A percentile compares a stretch with the other conserved stretches of the same genome.
Evolutionary conservation across 2,797 vertebrate species (phyloP).

Genomic region (Ctenochaetus hawaiiensis): DNA sequence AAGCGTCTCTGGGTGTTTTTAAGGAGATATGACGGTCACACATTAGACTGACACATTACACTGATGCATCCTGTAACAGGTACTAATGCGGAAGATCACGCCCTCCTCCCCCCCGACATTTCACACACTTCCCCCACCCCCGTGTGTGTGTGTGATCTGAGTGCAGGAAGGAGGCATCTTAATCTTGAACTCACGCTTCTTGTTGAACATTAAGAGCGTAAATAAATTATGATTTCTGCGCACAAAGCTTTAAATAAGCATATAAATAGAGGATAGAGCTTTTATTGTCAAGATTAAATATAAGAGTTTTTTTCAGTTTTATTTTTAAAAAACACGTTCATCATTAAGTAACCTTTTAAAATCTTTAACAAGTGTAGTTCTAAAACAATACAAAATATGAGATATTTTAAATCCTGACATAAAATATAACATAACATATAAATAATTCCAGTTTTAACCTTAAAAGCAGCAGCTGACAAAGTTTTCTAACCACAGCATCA

Average conservation of each 20-base stretch:
- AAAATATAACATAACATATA: neutral
- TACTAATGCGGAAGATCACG: conserved; percentile 69
- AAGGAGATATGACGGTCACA: conserved; percentile 35
- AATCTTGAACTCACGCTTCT: neutral
- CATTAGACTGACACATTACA: conserved; percentile 1
- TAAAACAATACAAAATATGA: neutral
- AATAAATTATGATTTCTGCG: no score
- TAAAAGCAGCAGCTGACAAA: no score
- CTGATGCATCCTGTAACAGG: conserved; percentile 13
- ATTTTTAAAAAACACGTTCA: neutral
- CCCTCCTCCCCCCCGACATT: conserved; percentile 13
- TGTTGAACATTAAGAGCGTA: neutral
- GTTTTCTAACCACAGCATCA: no score
- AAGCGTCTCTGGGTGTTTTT: neutral
- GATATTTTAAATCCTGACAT: neutral
- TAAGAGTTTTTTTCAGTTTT: neutral
- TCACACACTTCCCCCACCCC: neutral
- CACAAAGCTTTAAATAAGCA: no score
- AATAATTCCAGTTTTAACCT: neutral
- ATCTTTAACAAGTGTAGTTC: neutral
- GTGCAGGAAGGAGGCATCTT: conserved; percentile 33
- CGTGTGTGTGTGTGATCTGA: neutral
- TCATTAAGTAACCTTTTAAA: neutral
- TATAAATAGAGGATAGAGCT: neutral
- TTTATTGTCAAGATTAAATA: neutral